Evolutionary conservation across 1,140 invertebrate genomes (phyloP).

Genomic region (Acyrthosiphon pisum): DNA sequence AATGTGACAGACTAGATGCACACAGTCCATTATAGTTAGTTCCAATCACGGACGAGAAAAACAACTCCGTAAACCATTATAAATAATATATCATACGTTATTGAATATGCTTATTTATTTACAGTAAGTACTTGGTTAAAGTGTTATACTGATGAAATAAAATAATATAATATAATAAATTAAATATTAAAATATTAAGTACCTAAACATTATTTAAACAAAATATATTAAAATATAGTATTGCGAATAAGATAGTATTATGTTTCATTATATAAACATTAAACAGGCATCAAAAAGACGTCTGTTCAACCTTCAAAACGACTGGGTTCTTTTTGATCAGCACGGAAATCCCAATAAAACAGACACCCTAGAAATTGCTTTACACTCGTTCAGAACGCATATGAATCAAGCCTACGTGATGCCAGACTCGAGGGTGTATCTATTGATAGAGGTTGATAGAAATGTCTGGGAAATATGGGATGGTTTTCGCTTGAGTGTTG

Average conservation of each 20-base stretch:
- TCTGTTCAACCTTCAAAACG: constrained; percentile 3
- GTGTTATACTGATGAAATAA: neutral
- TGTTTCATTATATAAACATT: neutral
- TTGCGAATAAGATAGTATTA: neutral
- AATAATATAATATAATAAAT: neutral
- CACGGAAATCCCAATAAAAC: neutral
- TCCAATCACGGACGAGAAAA: no score
- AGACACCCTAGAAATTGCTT: neutral
- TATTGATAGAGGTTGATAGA: neutral
- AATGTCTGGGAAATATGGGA: constrained; percentile 40
- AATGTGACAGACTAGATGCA: no score
- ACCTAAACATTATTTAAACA: no score
- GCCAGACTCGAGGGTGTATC: constrained; percentile 13
- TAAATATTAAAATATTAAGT: no score
- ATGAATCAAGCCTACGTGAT: neutral
- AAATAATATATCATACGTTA: no score
- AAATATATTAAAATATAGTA: neutral
- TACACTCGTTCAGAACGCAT: neutral
- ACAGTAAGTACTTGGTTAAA: neutral
- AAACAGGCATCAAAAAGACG: constrained; percentile 31
- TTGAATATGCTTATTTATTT: no score
- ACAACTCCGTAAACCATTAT: no score
- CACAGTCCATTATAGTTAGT: no score
- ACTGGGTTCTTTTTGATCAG: constrained; percentile 1
- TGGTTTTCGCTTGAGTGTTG: neutral